Conservation (phyloP, 2,797 vertebrate genomes). For the Chloroceryle amazona region DNA sequence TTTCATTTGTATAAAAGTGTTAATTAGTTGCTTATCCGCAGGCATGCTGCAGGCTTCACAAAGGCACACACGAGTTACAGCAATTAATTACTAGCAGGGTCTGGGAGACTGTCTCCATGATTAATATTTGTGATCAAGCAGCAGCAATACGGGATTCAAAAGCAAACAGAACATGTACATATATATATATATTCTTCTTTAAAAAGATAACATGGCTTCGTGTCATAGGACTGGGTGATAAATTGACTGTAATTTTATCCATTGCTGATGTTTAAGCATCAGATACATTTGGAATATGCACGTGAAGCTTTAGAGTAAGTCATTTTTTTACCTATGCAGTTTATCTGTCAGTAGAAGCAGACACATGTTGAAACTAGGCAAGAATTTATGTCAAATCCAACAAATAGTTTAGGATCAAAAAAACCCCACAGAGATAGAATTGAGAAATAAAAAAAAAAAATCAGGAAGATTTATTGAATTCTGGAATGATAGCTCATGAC, state of each 20-base stretch:
- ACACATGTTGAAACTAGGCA: neutral
- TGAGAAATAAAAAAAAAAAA: neutral
- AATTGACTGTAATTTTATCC: neutral
- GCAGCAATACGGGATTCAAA: neutral
- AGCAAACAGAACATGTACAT: neutral
- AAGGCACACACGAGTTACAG: neutral
- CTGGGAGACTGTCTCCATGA: neutral
- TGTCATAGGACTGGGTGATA: neutral
- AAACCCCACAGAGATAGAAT: neutral
- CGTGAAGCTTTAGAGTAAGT: neutral
- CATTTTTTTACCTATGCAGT: neutral
- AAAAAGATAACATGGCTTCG: neutral
- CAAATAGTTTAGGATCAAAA: neutral
- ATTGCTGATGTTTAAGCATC: neutral
- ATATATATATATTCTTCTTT: neutral
- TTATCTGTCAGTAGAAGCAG: neutral
- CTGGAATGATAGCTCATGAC: neutral
- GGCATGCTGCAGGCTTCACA: neutral
- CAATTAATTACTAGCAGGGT: neutral
- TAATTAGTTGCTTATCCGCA: conserved; percentile 18
- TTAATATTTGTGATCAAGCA: neutral
- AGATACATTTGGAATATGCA: neutral
- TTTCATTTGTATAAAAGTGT: neutral
- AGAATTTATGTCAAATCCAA: neutral
- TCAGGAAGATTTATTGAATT: neutral